Evolutionary conservation across 2,113 vertebrate species (phyloP).

Genomic region (Phainopepla nitens): DNA sequence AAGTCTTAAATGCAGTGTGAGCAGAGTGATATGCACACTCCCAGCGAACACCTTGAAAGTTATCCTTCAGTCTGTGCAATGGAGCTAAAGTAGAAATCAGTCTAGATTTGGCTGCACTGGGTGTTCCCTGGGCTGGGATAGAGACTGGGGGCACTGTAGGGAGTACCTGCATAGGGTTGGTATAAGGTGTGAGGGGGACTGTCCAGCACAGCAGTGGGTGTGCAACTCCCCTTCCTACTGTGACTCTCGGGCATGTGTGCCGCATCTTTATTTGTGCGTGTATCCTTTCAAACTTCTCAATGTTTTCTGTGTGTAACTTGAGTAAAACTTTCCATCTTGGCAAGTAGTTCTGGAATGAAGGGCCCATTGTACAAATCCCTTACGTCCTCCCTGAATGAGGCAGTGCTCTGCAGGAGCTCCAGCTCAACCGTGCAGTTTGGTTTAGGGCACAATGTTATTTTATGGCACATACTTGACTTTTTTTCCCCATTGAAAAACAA

Average conservation of each 20-base stretch:
- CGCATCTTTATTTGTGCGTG: neutral
- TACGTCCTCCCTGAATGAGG: neutral
- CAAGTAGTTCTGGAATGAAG: neutral
- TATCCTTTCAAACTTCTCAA: neutral
- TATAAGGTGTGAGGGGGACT: fast-evolving
- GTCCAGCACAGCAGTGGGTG: neutral
- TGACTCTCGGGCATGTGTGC: neutral
- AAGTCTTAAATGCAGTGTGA: neutral
- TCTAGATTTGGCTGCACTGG: neutral
- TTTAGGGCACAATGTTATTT: neutral
- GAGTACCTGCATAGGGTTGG: neutral
- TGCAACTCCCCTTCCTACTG: neutral
- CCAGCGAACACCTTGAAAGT: neutral
- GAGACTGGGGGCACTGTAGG: neutral
- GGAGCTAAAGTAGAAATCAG: neutral
- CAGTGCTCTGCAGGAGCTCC: neutral
- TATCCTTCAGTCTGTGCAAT: neutral
- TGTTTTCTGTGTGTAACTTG: neutral
- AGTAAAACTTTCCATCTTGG: neutral
- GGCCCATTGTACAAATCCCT: neutral
- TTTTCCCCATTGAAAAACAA: neutral
- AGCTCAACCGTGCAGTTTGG: neutral
- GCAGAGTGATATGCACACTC: neutral
- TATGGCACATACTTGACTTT: neutral
- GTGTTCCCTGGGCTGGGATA: neutral